A percentile compares a stretch with the other conserved stretches of the same genome.
Conservation (phyloP, 2,797 vertebrate genomes). For the Simalia tracyae region DNA sequence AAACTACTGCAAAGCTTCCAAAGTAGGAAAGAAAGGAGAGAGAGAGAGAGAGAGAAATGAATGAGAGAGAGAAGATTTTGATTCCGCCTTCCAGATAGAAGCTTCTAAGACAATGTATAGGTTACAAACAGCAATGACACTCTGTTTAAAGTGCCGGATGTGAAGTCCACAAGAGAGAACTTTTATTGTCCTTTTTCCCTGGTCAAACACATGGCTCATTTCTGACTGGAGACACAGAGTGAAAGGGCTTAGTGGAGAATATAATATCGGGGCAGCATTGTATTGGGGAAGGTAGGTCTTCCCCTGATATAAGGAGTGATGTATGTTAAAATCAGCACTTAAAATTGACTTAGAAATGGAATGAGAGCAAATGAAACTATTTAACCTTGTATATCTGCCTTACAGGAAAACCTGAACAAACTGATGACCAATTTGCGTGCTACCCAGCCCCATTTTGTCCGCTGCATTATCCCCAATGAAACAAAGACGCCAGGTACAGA, state of each 20-base stretch:
- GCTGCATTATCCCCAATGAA: slow-evolving; percentile 94
- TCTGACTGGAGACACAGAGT: not conserved
- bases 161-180: not conserved
- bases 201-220: not conserved
- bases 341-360: not conserved
- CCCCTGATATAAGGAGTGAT: too few relatives aligned
- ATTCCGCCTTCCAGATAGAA: not conserved
- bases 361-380: not conserved
- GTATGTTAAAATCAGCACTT: not conserved
- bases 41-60: not conserved
- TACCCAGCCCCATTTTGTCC: slow-evolving; percentile 91
- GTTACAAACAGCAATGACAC: not conserved
- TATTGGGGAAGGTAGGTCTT: not conserved
- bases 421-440: slow-evolving; percentile 90
- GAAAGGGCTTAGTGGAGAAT: not conserved
- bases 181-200: not conserved
- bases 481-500: slow-evolving; percentile 86
- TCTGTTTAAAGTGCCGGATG: not conserved
- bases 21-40: not conserved
- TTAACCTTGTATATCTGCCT: slow-evolving; percentile 25
- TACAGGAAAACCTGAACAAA: slow-evolving; percentile 92
- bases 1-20: not conserved
- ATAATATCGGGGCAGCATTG: not conserved
- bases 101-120: not conserved
- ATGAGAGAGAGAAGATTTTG: not conserved